Evolutionary conservation across 1,140 invertebrate genomes (phyloP).

Genomic region (Agrypnia vestita): DNA sequence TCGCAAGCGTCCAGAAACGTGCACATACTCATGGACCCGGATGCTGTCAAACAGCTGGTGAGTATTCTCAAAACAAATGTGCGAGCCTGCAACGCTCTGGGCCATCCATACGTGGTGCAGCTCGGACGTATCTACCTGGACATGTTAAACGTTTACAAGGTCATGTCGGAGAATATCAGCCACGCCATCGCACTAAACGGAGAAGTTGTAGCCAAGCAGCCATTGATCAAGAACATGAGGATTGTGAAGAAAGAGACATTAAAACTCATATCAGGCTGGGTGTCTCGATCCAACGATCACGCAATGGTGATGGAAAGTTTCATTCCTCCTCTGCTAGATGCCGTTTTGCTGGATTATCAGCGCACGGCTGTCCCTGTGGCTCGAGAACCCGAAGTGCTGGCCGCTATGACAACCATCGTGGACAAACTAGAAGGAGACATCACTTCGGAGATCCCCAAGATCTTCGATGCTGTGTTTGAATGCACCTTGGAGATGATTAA

Average conservation of each 20-base stretch:
- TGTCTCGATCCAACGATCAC: conserved; percentile 92
- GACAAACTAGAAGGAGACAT: conserved; percentile 94
- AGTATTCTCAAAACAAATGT: conserved; percentile 99
- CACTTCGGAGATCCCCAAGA: conserved; percentile 96
- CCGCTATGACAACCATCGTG: conserved; percentile 97
- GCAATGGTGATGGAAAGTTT: conserved; percentile 96
- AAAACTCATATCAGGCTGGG: conserved; percentile 98
- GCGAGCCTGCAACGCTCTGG: conserved; percentile 96
- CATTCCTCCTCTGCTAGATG: conserved; percentile 96
- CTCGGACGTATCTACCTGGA: conserved; percentile 97
- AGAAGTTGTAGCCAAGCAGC: conserved; percentile 96
- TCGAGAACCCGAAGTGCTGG: conserved; percentile 97
- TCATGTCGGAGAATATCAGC: conserved; percentile 98
- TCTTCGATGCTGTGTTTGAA: conserved; percentile 99
- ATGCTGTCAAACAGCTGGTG: conserved; percentile 96
- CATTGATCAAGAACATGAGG: conserved; percentile 97
- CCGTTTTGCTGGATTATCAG: conserved; percentile 97
- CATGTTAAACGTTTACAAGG: conserved; percentile 99
- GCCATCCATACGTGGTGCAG: conserved; percentile 96
- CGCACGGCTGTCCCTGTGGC: conserved; percentile 94
- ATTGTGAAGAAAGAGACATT: conserved; percentile 99
- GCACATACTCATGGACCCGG: conserved; percentile 95
- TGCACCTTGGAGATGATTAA: conserved; percentile 99
- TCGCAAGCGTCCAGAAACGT: conserved; percentile 97
- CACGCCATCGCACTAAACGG: conserved; percentile 96